phyloP scores from a whole-genome alignment of 2,888 invertebrate species.

The Ectobius pallidus region DNA sequence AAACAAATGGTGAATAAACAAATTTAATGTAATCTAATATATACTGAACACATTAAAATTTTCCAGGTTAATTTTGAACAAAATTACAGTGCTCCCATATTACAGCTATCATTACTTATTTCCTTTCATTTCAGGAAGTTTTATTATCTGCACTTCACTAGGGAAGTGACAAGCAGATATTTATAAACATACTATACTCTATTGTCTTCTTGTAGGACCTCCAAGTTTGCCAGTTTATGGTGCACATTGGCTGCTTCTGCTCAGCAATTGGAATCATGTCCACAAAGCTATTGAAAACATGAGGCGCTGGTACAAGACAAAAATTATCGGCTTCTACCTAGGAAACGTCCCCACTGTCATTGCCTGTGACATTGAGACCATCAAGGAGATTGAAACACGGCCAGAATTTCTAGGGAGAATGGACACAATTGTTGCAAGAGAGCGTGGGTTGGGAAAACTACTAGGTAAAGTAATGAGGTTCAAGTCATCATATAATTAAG shows the following conservation, averaged over 20 bases:
- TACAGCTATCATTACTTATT: too few species aligned
- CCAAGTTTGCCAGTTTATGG: constrained; percentile 67
- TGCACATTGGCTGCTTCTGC: constrained; percentile 63
- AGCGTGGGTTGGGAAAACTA: constrained; percentile 59
- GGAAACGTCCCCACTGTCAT: constrained; percentile 56
- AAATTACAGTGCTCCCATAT: too few species aligned
- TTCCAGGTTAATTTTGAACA: too few species aligned
- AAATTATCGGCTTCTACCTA: constrained; percentile 64
- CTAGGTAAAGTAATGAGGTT: too few species aligned
- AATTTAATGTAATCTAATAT: too few species aligned
- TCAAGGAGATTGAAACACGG: constrained; percentile 63
- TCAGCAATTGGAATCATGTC: constrained; percentile 60
- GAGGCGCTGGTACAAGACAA: constrained; percentile 64
- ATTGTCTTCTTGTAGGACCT: constrained; percentile 58
- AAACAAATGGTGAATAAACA: too few species aligned
- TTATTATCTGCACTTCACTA: too few species aligned
- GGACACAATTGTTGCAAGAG: constrained; percentile 56
- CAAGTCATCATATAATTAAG: too few species aligned
- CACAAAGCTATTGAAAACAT: constrained; percentile 59
- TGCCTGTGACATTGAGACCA: constrained; percentile 60
- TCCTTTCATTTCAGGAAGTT: too few species aligned
- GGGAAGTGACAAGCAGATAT: too few species aligned
- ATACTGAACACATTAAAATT: too few species aligned
- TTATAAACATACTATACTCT: too few species aligned
- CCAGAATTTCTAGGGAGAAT: constrained; percentile 68